Percentiles rank a stretch among this genome's conserved stretches.
These are phyloP conservation scores for Diabrotica balteata DNA, from an alignment of 2,888 invertebrate species.

Conservation along the genomic window DNA sequence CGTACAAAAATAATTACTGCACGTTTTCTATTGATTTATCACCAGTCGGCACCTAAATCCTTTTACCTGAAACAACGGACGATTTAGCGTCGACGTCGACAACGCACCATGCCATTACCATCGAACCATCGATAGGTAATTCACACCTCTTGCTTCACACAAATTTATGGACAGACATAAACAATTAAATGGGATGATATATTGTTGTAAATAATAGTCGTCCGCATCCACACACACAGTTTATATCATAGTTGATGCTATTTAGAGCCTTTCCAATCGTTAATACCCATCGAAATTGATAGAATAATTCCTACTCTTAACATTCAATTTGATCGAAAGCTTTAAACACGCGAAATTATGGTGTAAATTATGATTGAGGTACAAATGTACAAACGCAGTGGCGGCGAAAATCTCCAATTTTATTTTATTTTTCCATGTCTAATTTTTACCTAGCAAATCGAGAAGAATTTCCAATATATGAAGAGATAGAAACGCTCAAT, in stretches of 20 bases:
- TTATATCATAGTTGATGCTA: slow-evolving; percentile 23
- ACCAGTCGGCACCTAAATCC: too few species aligned
- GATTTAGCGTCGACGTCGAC: not conserved
- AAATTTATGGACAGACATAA: slow-evolving; percentile 18
- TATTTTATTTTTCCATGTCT: too few species aligned
- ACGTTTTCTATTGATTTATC: too few species aligned
- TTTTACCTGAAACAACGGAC: not conserved
- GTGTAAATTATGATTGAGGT: not conserved
- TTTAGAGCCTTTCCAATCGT: slow-evolving; percentile 15
- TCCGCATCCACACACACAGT: slow-evolving; percentile 3
- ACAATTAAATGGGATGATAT: slow-evolving; percentile 23
- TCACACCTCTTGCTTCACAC: slow-evolving; percentile 19
- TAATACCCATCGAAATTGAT: slow-evolving; percentile 18
- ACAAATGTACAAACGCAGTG: too few species aligned
- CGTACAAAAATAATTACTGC: too few species aligned
- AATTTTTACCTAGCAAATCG: too few species aligned
- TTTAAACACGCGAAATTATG: slow-evolving; percentile 7
- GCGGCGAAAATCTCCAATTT: too few species aligned
- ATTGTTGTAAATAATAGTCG: slow-evolving; percentile 25
- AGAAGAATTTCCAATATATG: too few species aligned
- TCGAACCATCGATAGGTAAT: slow-evolving; percentile 4
- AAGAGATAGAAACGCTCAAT: too few species aligned
- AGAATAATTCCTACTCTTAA: slow-evolving; percentile 26
- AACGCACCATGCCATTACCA: not conserved
- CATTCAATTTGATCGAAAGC: slow-evolving; percentile 25